Conservation (phyloP, 2,888 invertebrate genomes). For the Drosophila acutilabella region DNA sequence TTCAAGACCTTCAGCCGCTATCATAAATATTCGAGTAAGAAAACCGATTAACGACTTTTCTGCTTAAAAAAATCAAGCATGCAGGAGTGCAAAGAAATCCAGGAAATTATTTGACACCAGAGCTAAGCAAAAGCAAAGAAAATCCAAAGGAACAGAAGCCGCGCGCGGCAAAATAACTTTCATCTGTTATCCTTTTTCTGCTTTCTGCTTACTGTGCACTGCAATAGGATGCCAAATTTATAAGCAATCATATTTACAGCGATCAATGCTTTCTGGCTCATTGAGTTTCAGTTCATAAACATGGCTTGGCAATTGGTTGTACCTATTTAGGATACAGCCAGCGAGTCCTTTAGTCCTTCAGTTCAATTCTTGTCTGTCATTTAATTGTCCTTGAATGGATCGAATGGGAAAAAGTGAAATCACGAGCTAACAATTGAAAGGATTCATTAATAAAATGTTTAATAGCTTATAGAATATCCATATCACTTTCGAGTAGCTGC, state of each 20-base stretch:
- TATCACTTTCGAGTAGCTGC: conserved; percentile 64
- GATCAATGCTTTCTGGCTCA: conserved; percentile 72
- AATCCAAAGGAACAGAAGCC: conserved; percentile 45
- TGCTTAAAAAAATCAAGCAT: conserved; percentile 33
- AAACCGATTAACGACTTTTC: conserved; percentile 35
- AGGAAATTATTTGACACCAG: conserved; percentile 77
- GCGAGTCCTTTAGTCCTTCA: conserved; percentile 28
- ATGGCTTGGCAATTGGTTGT: conserved; percentile 44
- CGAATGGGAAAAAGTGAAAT: conserved; percentile 72
- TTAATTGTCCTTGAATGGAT: conserved; percentile 78
- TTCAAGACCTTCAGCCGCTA: conserved; percentile 25
- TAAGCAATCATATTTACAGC: conserved; percentile 73
- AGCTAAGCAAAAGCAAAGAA: conserved; percentile 15
- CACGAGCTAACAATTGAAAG: conserved; percentile 82
- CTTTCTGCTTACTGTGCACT: conserved; percentile 12
- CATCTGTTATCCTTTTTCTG: conserved; percentile 63
- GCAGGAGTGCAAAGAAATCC: conserved; percentile 58
- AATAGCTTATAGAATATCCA: conserved; percentile 63
- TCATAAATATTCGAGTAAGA: conserved; percentile 50
- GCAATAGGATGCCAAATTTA: conserved; percentile 70
- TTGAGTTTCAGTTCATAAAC: conserved; percentile 67
- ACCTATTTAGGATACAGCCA: conserved; percentile 38
- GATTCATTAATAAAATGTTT: conserved; percentile 84
- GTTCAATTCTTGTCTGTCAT: conserved; percentile 45
- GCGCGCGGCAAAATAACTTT: conserved; percentile 67